Percentiles rank a stretch among this genome's conserved stretches.
phyloP scores from a whole-genome alignment of 2,797 vertebrate genomes.

The Tarsius wallacei region DNA sequence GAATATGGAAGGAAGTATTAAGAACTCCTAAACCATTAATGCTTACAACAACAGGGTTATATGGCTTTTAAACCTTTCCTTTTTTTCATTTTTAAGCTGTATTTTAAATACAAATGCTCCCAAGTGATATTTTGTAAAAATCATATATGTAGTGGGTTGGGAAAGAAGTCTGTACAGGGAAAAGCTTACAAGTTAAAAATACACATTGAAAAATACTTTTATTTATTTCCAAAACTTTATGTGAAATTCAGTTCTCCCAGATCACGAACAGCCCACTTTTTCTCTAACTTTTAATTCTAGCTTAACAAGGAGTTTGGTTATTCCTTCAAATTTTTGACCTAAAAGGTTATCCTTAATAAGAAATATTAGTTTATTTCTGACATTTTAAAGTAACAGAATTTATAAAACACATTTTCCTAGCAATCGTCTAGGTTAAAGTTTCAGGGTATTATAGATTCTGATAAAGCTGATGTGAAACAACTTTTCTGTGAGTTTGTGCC shows the following conservation, averaged over 20 bases:
- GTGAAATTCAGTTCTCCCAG: not conserved
- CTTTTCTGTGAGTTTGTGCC: not conserved
- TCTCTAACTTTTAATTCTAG: not conserved
- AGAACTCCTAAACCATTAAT: not conserved
- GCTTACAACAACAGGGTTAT: not conserved
- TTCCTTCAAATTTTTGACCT: not conserved
- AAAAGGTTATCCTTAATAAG: not conserved
- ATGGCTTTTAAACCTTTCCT: not conserved
- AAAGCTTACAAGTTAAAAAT: not conserved
- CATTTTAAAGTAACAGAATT: not conserved
- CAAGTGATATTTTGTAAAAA: not conserved
- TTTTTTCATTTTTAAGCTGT: constrained; percentile 38
- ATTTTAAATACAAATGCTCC: not conserved
- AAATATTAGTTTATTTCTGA: not conserved
- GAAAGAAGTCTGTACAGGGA: not conserved
- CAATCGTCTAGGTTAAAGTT: not conserved
- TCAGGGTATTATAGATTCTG: not conserved
- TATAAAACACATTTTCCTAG: not conserved
- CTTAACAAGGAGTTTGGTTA: not conserved
- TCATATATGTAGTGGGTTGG: not conserved
- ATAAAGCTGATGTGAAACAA: not conserved
- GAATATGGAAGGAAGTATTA: not conserved
- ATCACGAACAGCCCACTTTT: not conserved
- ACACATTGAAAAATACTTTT: not conserved
- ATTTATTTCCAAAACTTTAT: not conserved